A percentile compares a stretch with the other conserved stretches of the same genome.
Conservation (phyloP, 2,888 invertebrate species). For the Lycophotia porphyrea region DNA sequence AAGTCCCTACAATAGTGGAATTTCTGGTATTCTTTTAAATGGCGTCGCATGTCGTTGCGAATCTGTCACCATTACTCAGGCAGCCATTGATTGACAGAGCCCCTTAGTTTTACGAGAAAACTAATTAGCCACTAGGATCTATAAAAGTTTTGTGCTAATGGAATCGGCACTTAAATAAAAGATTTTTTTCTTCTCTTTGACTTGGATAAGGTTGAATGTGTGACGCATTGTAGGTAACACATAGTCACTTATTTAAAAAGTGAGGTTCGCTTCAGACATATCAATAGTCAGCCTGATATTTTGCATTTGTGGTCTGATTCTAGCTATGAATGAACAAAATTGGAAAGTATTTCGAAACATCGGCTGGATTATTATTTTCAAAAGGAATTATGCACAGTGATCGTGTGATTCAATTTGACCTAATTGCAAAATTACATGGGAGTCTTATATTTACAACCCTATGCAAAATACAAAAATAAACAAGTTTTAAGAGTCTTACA, state of each 20-base stretch:
- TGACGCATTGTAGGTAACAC: slow-evolving; percentile 3
- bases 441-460: neutral
- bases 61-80: slow-evolving; percentile 78
- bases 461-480: neutral
- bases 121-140: slow-evolving; percentile 84
- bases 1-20: slow-evolving; percentile 28
- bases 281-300: neutral
- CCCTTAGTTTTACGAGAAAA: slow-evolving; percentile 84
- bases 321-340: neutral
- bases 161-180: slow-evolving; percentile 43
- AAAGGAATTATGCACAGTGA: neutral
- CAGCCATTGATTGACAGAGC: slow-evolving; percentile 85
- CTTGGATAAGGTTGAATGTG: neutral
- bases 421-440: neutral
- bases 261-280: neutral
- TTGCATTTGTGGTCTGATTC: neutral
- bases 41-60: slow-evolving; percentile 56
- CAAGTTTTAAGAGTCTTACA: neutral
- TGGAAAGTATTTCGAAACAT: neutral
- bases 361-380: neutral
- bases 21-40: slow-evolving; percentile 57
- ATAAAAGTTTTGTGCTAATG: slow-evolving; percentile 73
- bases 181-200: slow-evolving; percentile 29
- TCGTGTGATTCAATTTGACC: neutral
- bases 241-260: slow-evolving; percentile 1